Conservation (phyloP, 2,113 vertebrate species). For the Seriola rivoliana region DNA sequence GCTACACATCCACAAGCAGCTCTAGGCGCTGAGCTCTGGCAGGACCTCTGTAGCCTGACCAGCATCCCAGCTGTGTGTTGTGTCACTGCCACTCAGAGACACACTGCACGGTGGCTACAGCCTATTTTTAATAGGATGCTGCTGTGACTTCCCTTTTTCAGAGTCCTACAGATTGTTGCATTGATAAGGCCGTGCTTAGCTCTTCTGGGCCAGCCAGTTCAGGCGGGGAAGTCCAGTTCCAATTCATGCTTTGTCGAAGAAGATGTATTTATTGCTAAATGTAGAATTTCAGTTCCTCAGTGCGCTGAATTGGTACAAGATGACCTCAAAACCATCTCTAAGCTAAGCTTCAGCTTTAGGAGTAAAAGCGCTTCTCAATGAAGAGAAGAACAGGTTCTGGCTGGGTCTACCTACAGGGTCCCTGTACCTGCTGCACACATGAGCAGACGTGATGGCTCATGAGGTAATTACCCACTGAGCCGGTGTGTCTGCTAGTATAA, state of each 20-base stretch:
- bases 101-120: conserved; percentile 41
- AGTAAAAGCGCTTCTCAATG: conserved; percentile 34
- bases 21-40: conserved; percentile 60
- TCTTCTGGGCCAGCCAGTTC: conserved; percentile 48
- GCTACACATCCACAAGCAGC: conserved; percentile 51
- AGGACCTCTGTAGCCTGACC: conserved; percentile 64
- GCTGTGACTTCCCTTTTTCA: conserved; percentile 30
- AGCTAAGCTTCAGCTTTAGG: conserved; percentile 40
- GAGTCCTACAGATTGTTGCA: conserved; percentile 38
- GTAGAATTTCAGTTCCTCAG: conserved; percentile 51
- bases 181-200: conserved; percentile 41
- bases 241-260: conserved; percentile 52
- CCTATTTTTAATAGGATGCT: conserved; percentile 51
- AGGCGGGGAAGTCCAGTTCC: conserved; percentile 28
- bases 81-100: conserved; percentile 57
- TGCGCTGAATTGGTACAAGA: conserved; percentile 49
- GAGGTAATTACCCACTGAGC: conserved; percentile 78
- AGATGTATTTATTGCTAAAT: conserved; percentile 42
- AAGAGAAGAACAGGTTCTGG: conserved; percentile 43
- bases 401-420: conserved; percentile 51
- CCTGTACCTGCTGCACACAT: conserved; percentile 71
- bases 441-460: conserved; percentile 72
- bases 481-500: conserved; percentile 67
- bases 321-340: conserved; percentile 58
- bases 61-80: conserved; percentile 68